Conservation (phyloP, 2,797 vertebrate genomes). For the Selene dorsalis region DNA sequence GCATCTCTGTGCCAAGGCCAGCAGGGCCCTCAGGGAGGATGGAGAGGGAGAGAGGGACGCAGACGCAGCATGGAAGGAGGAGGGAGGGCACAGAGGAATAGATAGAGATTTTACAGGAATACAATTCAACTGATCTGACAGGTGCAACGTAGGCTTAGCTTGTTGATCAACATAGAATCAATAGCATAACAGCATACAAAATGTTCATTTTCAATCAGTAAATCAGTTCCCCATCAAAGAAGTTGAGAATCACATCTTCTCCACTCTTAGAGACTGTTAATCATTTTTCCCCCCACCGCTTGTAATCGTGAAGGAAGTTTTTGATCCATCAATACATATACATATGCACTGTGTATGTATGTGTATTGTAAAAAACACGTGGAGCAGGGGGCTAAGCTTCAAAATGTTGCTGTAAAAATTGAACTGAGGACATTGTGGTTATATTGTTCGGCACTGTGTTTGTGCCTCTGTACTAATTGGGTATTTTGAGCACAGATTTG, state of each 20-base stretch:
- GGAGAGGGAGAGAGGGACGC: conserved; percentile 45
- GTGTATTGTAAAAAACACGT: no score
- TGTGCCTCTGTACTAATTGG: not conserved
- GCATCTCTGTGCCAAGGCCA: conserved; percentile 80
- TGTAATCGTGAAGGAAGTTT: not conserved
- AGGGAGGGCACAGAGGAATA: not conserved
- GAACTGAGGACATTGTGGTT: not conserved
- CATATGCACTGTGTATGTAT: no score
- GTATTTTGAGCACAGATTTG: not conserved
- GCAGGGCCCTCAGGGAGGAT: conserved; percentile 73
- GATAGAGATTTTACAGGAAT: conserved; percentile 45
- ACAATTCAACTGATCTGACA: conserved; percentile 41
- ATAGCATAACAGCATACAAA: not conserved
- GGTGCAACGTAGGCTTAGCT: conserved; percentile 27
- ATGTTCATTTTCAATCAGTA: not conserved
- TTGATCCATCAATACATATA: no score
- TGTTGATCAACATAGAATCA: conserved; percentile 29
- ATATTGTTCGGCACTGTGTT: not conserved
- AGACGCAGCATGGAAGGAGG: conserved; percentile 30
- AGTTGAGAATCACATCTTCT: not conserved
- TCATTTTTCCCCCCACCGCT: not conserved
- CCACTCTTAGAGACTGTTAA: not conserved
- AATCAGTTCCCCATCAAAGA: not conserved
- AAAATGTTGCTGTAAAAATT: not conserved
- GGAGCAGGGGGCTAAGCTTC: no score